These are phyloP conservation scores for Trididemnum miniatum DNA, from an alignment of 23 tunicate genomes.

Conservation along the genomic window DNA sequence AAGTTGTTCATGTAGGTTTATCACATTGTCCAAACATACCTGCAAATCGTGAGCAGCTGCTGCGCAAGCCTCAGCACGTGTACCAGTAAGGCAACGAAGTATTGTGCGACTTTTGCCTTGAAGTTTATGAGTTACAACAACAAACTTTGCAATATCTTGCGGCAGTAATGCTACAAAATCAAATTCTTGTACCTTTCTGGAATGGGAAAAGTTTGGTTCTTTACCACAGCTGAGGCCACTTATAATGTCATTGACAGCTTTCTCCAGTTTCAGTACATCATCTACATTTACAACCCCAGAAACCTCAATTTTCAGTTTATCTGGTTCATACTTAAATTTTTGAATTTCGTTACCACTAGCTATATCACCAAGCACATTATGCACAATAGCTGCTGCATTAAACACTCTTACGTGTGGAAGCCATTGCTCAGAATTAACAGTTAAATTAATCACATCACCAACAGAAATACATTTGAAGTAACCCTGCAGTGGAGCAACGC, in stretches of 20 bases:
- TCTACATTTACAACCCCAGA: background rate
- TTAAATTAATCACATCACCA: background rate
- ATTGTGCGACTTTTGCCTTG: constrained; percentile 15
- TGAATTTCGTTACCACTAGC: background rate
- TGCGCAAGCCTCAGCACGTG: background rate
- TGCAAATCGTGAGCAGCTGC: background rate
- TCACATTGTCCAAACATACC: background rate
- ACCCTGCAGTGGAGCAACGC: background rate
- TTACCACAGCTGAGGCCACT: too few species aligned
- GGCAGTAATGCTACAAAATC: background rate
- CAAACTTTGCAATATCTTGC: background rate
- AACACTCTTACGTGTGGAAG: constrained; percentile 12
- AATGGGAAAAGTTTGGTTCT: too few species aligned
- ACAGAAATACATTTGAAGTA: background rate
- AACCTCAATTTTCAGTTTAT: background rate
- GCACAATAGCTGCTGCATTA: background rate
- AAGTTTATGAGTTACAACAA: background rate
- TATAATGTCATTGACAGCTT: background rate
- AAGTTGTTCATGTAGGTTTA: background rate
- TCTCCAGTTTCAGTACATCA: background rate
- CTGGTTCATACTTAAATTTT: constrained; percentile 13
- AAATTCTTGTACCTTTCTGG: too few species aligned
- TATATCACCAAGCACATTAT: background rate
- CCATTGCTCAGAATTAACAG: constrained; percentile 6
- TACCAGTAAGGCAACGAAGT: constrained; percentile 10